Evolutionary conservation across 2,888 invertebrate genomes (phyloP), one percentile per base, ranked within the genome.

Genomic region (Lordiphosa andalusiaca): DNA sequence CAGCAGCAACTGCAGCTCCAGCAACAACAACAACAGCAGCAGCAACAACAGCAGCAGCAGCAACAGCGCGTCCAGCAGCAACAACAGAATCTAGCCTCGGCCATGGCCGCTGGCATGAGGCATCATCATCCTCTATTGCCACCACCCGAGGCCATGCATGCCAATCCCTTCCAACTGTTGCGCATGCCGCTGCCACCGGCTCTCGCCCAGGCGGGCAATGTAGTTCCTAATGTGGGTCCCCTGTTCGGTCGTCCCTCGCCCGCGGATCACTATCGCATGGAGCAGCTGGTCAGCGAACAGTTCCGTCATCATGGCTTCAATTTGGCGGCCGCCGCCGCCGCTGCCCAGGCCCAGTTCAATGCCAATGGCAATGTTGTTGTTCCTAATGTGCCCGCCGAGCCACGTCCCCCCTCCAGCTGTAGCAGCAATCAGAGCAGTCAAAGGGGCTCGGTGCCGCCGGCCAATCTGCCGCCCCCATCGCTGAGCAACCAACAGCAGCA

Each of bases 201-300:
- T 51, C 91, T 93, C 60, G 90, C 93, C 76, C 92, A 91, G 87
- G 30, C 30, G 30, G 93, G 93, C 89, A 93, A 92, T 73, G 93
- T 92, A 86, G 93, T 93, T 89, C 93, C 93, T 87, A 93, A 93
- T 23, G 90, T 90, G 63, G 91, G 93, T 64, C 94, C 94, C 25
- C 90, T 95, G 23, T 95, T 95, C 86, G 93, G 94, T 50, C 92
- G 96, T 72, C 94, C 95, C 39, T 93, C 94, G 86, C 94, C 94
- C 86, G 93, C 94, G 86, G 93, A 94, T 85, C 95, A 95, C 87
- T 94, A 94, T 89, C 92, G 95, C 76, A 94, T 95, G 93, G 96
- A 96, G 88, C 95, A 95, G 87, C 91, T 95, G 55, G 95, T 95
- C 42, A 94, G 93, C 51, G 95, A 95, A 88, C 95, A 95, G 89